A percentile compares a stretch with the other conserved stretches of the same genome.
Evolutionary conservation across 2,113 vertebrate genomes (phyloP).

Genomic region (Tursiops truncatus): DNA sequence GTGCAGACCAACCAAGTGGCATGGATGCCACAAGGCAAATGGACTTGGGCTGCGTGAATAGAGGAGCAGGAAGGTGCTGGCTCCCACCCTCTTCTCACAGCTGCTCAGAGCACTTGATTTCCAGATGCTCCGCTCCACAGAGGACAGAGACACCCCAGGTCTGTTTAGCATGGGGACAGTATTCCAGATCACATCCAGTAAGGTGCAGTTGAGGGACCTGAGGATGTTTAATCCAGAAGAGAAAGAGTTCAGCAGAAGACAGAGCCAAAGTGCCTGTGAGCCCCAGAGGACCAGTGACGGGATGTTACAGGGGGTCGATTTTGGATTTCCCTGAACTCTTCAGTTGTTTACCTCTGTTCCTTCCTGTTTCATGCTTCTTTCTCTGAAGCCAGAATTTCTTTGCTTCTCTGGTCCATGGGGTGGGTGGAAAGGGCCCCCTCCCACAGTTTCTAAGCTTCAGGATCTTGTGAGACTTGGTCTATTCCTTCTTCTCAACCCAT

Average conservation of each 20-base stretch:
- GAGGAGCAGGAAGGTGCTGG: neutral
- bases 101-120: neutral
- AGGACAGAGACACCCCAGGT: neutral
- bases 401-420: neutral
- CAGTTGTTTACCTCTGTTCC: neutral
- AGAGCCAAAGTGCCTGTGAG: neutral
- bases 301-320: neutral
- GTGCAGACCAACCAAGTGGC: neutral
- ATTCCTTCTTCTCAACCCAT: neutral
- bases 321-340: neutral
- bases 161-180: neutral
- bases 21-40: neutral
- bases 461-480: neutral
- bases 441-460: neutral
- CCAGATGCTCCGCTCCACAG: neutral
- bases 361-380: neutral
- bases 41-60: accelerated
- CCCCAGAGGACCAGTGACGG: neutral
- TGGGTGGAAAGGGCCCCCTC: neutral
- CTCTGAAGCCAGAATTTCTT: neutral
- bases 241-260: neutral
- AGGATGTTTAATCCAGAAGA: neutral
- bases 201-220: neutral
- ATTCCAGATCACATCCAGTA: neutral
- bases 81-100: neutral